Evolutionary conservation across 2,113 vertebrate genomes (phyloP).

Genomic region (Australoheros scitulus): DNA sequence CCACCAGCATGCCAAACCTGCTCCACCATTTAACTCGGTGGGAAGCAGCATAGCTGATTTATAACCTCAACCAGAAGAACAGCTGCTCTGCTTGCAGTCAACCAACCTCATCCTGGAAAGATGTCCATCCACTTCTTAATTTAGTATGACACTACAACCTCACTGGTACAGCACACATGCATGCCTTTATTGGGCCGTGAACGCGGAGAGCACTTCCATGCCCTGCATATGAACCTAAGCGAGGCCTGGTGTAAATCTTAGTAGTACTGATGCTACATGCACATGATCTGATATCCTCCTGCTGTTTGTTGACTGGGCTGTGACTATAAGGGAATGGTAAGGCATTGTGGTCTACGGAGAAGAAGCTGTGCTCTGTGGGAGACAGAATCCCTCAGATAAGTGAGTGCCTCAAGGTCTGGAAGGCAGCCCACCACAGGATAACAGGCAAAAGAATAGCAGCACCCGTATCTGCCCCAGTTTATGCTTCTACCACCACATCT

Average conservation of each 20-base stretch:
- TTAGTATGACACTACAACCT: slow-evolving; percentile 69
- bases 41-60: slow-evolving; percentile 70
- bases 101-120: slow-evolving; percentile 65
- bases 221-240: slow-evolving; percentile 53
- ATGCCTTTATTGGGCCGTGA: slow-evolving; percentile 43
- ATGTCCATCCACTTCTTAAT: slow-evolving; percentile 74
- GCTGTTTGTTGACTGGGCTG: slow-evolving; percentile 64
- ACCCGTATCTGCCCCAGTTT: slow-evolving; percentile 76
- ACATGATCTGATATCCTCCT: slow-evolving; percentile 68
- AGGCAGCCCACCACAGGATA: slow-evolving; percentile 75
- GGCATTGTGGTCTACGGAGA: slow-evolving; percentile 49
- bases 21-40: slow-evolving; percentile 26
- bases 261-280: slow-evolving; percentile 61
- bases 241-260: slow-evolving; percentile 58
- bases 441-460: slow-evolving; percentile 72
- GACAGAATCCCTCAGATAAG: slow-evolving; percentile 77
- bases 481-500: slow-evolving; percentile 77
- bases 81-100: slow-evolving; percentile 75
- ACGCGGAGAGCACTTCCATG: slow-evolving; percentile 3
- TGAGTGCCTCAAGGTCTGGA: slow-evolving; percentile 78
- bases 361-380: slow-evolving; percentile 67
- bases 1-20: slow-evolving; percentile 15
- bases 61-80: slow-evolving; percentile 70
- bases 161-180: slow-evolving; percentile 41
- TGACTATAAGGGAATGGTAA: slow-evolving; percentile 51